These are phyloP conservation scores for Drosophila arawakana DNA, from an alignment of 1,140 invertebrate species.

Conservation along the genomic window DNA sequence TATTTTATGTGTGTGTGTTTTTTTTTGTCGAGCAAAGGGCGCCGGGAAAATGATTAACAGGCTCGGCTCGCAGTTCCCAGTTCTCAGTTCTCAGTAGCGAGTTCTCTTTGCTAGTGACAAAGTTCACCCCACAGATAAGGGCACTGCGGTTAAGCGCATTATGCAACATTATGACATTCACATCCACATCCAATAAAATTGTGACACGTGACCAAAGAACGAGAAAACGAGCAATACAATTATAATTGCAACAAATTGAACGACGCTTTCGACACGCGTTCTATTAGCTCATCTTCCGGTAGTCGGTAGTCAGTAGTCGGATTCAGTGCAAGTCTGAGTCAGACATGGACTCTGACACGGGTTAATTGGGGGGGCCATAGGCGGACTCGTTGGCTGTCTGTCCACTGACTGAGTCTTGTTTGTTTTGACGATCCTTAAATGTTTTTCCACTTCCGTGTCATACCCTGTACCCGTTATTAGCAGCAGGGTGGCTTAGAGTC, in stretches of 20 bases:
- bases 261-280: slow-evolving; percentile 66
- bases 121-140: slow-evolving; percentile 7
- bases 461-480: slow-evolving; percentile 2
- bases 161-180: slow-evolving; percentile 68
- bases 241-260: slow-evolving; percentile 81
- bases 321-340: not conserved
- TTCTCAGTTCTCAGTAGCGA: not conserved
- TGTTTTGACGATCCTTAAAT: slow-evolving; percentile 32
- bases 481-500: not conserved
- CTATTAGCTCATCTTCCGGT: slow-evolving; percentile 72
- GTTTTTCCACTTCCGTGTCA: slow-evolving; percentile 7
- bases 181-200: slow-evolving; percentile 27
- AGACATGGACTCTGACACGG: not conserved
- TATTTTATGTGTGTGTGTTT: slow-evolving; percentile 55
- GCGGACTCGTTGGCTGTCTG: not conserved
- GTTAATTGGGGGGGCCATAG: not conserved
- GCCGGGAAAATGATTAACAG: slow-evolving; percentile 61
- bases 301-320: not conserved
- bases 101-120: not conserved
- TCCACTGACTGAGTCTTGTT: slow-evolving; percentile 19
- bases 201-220: slow-evolving; percentile 55
- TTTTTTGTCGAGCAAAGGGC: slow-evolving; percentile 36
- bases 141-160: slow-evolving; percentile 70
- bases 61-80: slow-evolving; percentile 36
- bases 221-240: slow-evolving; percentile 60